Percentiles rank a stretch among this genome's conserved stretches.
phyloP scores from a whole-genome alignment of 2,888 invertebrate genomes.

The Leptopterna dolabrata region DNA sequence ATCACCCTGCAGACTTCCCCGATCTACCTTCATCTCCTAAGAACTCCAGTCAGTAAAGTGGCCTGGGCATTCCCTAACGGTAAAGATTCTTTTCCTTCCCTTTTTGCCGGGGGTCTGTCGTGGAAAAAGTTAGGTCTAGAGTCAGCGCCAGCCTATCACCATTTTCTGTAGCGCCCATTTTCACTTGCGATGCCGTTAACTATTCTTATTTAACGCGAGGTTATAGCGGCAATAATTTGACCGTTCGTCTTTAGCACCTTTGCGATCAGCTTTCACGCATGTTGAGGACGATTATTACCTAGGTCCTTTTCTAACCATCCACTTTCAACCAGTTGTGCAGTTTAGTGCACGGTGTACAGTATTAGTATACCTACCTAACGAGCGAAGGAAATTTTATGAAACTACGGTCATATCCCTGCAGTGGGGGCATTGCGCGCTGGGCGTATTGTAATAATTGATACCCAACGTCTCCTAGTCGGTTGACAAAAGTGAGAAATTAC shows the following conservation, averaged over 20 bases:
- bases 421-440: no score
- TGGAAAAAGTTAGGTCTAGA: background rate
- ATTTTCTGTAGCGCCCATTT: background rate
- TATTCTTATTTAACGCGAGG: background rate
- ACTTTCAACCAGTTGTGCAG: no score
- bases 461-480: no score
- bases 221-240: background rate
- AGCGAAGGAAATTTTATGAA: no score
- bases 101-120: background rate
- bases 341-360: no score
- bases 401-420: no score
- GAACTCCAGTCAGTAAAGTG: background rate
- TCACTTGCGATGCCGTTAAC: background rate
- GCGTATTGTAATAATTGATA: no score
- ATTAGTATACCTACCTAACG: no score
- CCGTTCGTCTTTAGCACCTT: background rate
- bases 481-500: no score
- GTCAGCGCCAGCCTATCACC: background rate
- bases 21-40: background rate
- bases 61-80: conserved; percentile 17
- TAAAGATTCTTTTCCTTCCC: background rate
- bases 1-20: conserved; percentile 15
- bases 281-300: no score
- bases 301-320: no score
- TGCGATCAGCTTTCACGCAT: no score